Evolutionary conservation across 2,113 vertebrate species (phyloP), one percentile per base, ranked within the genome.

Genomic region (Gymnobelideus leadbeateri): DNA sequence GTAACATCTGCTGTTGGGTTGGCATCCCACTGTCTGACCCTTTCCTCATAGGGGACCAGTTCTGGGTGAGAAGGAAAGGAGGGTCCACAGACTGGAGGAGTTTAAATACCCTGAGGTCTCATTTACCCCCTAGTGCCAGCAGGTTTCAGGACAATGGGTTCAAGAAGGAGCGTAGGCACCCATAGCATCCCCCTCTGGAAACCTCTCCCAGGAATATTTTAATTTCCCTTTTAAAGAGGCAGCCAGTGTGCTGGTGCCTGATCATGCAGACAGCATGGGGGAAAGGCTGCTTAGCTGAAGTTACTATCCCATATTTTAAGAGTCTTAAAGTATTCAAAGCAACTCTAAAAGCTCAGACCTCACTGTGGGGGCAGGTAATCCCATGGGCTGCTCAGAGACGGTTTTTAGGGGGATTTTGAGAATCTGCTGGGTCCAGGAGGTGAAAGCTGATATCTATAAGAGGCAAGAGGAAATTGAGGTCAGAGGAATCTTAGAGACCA

Each of bases 21-120:
- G 68, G 16, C 19, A 1, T 77, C 68, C n/a, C 68, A 21, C 68
- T 68, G 61, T 14, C 61, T 37, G 61, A 68, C 31, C 31, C 31
- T 31, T 84, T 84, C n/a, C n/a, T 84, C n/a, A 43, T 8, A 23
- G n/a, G 68, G n/a, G 37, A 43, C n/a, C 19, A 23, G 1, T 43
- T 84, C n/a, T 84, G n/a, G 68, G 19, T 23, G 19, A 84, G 2
- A 19, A 84, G n/a, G 19, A 84, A n/a, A 43, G 37, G 16, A 77
- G 43, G 7, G 68, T 23, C n/a, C 68, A 43, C 0, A 84, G 68
- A 7, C 10, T 7, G 0, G n/a, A 68, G n/a, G 68, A 84, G 55
- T 57, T 91, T 96, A 94, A 96, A 94, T 93, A 92, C 23, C 89
- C 68, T 43, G n/a, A 23, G n/a, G n/a, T 8, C n/a, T 23, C n/a